Evolutionary conservation across 2,113 vertebrate species (phyloP).

Genomic region (Mustela nigripes): DNA sequence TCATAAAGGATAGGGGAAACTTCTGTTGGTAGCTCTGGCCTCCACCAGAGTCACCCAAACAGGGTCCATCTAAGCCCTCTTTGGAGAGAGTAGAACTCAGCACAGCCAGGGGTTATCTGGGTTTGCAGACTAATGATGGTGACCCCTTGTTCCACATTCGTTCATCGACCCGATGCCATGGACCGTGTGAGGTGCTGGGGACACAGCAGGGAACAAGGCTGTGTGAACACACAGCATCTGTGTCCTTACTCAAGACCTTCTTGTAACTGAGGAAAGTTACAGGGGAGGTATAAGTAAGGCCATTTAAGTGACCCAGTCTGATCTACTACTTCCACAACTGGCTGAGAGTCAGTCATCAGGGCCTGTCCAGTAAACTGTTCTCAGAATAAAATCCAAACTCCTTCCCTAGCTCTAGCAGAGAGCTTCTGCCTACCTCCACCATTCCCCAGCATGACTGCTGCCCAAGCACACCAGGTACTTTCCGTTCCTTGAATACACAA

Average conservation of each 20-base stretch:
- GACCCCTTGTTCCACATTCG: background rate
- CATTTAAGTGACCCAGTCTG: background rate
- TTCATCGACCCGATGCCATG: background rate
- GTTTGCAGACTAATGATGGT: background rate
- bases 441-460: background rate
- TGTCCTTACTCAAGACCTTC: background rate
- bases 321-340: background rate
- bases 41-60: background rate
- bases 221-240: background rate
- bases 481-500: slow-evolving; percentile 28
- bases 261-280: background rate
- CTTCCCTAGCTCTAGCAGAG: background rate
- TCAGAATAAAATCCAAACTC: slow-evolving; percentile 6
- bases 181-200: background rate
- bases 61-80: background rate
- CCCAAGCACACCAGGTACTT: background rate
- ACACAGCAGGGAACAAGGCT: background rate
- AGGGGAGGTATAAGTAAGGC: background rate
- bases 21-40: background rate
- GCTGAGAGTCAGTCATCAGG: background rate
- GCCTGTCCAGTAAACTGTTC: background rate
- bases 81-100: background rate
- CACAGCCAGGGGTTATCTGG: background rate
- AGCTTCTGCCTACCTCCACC: background rate
- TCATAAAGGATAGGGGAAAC: background rate